These are phyloP conservation scores for Aleadryas rufinucha DNA, from an alignment of 2,113 vertebrate genomes.

Conservation along the genomic window DNA sequence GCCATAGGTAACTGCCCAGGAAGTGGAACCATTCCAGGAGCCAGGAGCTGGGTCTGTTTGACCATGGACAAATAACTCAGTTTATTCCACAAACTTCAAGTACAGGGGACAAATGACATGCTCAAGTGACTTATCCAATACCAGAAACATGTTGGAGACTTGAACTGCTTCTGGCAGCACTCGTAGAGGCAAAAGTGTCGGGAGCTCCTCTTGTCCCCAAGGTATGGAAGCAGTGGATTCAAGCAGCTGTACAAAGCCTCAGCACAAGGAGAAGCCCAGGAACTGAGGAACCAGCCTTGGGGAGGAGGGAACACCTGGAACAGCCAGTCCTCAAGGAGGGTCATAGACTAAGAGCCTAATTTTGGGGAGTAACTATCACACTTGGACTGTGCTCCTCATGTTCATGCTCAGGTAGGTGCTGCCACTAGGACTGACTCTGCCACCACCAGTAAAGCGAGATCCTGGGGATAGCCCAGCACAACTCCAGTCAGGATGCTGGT, in stretches of 20 bases:
- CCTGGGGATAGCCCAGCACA: rapidly evolving
- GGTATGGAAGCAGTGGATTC: background rate
- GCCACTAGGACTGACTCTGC: background rate
- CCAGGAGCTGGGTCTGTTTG: background rate
- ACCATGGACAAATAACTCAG: background rate
- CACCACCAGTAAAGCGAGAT: background rate
- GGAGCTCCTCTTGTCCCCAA: background rate
- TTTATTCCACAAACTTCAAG: background rate
- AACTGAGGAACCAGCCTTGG: background rate
- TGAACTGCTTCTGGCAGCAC: background rate
- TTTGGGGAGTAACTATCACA: background rate
- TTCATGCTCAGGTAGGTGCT: background rate
- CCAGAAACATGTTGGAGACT: background rate
- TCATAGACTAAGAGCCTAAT: background rate
- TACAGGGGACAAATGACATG: background rate
- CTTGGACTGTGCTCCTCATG: background rate
- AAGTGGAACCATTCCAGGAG: background rate
- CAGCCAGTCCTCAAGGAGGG: background rate
- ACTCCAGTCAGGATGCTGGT: background rate
- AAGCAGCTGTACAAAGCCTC: background rate
- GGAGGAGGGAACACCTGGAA: background rate
- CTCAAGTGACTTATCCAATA: background rate
- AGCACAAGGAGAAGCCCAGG: background rate
- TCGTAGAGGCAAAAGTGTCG: background rate
- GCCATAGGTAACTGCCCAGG: background rate